Evolutionary conservation across 1,140 invertebrate species (phyloP), one percentile per base, ranked within the genome.

Genomic region (Rhyzopertha dominica): DNA sequence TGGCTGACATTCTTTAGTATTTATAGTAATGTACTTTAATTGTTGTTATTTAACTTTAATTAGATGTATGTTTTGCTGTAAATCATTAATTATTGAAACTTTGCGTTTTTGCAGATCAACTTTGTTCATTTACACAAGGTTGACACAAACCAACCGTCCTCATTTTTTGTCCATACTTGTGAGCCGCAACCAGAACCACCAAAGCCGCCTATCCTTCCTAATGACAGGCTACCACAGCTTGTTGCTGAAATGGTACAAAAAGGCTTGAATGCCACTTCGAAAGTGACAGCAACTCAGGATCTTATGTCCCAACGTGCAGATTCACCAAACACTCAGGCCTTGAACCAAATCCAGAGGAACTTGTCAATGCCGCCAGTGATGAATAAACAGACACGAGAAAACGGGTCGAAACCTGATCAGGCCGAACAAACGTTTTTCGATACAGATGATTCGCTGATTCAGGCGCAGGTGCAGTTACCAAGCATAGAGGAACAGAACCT

Each of bases 151-250:
- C 20, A 54, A 36, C 40, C 52, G 24, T 58, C 44, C 44, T 22
- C 59, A 28, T 65, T 61, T 41, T 65, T 64, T 54, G 61, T 65
- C 3, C 65, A 67, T 42, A 43, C 45, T 17, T 67, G 65, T 53
- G 45, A 58, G n/a, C 57, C 63, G 5, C 53, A 60, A 38, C 30
- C 43, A 22, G 60, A 64, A 39, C 28, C 51, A 14, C 57, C 56
- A 12, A 57, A 55, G 39, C 53, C 39, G 7, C 13, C 38, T 17
- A 38, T 51, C 4, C 43, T 51, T n/a, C 39, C 54, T 8, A 56
- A 58, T 42, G 53, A 58, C 14, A 54, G 47, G 16, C 31, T 65
- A 29, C 51, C 58, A n/a, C 48, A 62, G 36, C 34, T 62, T 22
- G 54, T 65, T 14, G 55, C 59, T 5, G 54, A 62, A 24, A 63